Base-by-base conservation (phyloP, 2,113 vertebrate genomes). In the Eulemur rufifrons region DNA sequence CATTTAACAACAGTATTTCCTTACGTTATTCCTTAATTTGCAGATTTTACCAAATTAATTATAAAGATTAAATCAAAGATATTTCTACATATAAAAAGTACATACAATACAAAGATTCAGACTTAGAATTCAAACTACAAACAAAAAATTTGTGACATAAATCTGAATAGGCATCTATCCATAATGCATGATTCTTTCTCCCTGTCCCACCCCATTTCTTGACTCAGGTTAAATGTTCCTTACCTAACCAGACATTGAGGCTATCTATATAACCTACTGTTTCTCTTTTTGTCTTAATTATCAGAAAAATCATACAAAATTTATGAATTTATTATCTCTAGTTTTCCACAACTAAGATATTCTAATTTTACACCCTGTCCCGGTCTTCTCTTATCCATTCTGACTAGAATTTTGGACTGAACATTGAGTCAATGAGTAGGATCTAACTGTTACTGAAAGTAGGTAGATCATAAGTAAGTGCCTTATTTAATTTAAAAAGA, bases 1-100 rank as follows among this genome's bases (percentile, higher is more conserved):
- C 32, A 89, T 92, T 86, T 86, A 86, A 80, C 68, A 95, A 29
- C 25, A 84, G 8, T 23, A 86, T 86, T 85, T 89, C 64, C 68
- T 86, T 71, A 83, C n/a, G 59, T 90, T 80, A 81, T 82, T 5
- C 12, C 6, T n/a, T 76, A 74, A 91, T 39, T 50, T 76, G 52
- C 6, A 90, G 90, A 86, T 39, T 96, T 61, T 77, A 92, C 10
- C n/a, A 69, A 82, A 80, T 85, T 69, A 91, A 78, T 85, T 63
- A n/a, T 69, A 81, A 89, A 86, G 47, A 61, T 66, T 85, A 77
- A 92, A 45, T 66, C 20, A 83, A 81, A 89, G 39, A 68, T 56
- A 91, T 77, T 37, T 91, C 71, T 78, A 89, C 21, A 68, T 73
- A 52, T n/a, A 54, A 17, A 80, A 73, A 90, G 10, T 45, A 56